Base-by-base conservation (phyloP, 1,140 invertebrate genomes). In the Paramacrobiotus metropolitanus region DNA sequence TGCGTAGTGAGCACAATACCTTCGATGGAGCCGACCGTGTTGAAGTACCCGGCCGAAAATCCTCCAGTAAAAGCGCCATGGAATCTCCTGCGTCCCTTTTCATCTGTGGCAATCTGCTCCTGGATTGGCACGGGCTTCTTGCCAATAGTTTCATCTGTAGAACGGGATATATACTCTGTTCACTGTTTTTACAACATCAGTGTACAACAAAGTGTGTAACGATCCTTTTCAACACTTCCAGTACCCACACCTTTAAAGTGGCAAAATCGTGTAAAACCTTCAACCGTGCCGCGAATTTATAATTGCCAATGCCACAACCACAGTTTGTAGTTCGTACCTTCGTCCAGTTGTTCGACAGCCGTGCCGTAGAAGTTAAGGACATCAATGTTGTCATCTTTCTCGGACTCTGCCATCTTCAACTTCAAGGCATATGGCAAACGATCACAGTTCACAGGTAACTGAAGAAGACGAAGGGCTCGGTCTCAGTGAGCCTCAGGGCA, bases 51-150 rank as follows among this genome's bases (percentile, higher is more conserved):
- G 30, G 95, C 94, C 45, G 90, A 93, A 70, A 98, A 99, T 2
- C 94, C 95, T 1, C 95, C 94, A 2, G 93, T 99, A 71, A 99
- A 99, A 0, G 94, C 94, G 34, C 95, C 95, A 76, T 99, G 95
- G 73, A 99, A 99, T 66, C 95, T 73, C 29, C 88, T 76, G 66
- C 87, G 77, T 1, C 92, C 93, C 73, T 88, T 81, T 59, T 83
- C 83, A 74, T 97, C 94, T 59, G 81, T 83, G 0, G 85, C 92
- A 67, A 85, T 81, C 73, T 95, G 87, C 68, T 96, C 89, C 73
- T 88, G 83, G 59, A 91, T 74, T n/a, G 78, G 74, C 29, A 83
- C 78, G 15, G 87, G 83, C 66, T 84, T 86, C 69, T 89, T 91
- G 45, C 80, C 76, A 1, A 84, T 81, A 44, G 86, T 71, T 64